Percentiles rank a stretch among this genome's conserved stretches.
These are phyloP conservation scores for Hylaea fasciaria DNA, from an alignment of 2,888 invertebrate genomes.

Conservation along the genomic window DNA sequence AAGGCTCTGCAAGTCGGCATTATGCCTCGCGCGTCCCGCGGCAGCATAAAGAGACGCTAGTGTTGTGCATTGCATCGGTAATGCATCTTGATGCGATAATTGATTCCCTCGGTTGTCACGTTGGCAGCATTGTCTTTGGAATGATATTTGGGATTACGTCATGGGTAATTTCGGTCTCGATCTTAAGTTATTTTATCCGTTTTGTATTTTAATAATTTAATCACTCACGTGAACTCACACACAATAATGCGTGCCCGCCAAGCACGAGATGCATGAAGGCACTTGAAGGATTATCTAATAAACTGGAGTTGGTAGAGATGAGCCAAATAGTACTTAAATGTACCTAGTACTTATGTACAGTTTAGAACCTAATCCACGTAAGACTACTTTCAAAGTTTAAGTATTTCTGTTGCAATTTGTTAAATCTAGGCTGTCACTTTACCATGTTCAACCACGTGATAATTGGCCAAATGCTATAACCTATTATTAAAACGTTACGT, in stretches of 20 bases:
- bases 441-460: too few species aligned
- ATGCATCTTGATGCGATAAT: conserved; percentile 39
- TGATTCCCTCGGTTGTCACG: conserved; percentile 36
- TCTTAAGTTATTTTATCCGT: neutral
- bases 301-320: too few species aligned
- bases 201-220: neutral
- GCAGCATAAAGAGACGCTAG: conserved; percentile 49
- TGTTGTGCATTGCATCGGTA: conserved; percentile 51
- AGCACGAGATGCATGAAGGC: conserved; percentile 1
- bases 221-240: neutral
- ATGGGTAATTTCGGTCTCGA: conserved; percentile 32
- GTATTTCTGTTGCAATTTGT: too few species aligned
- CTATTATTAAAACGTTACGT: conserved; percentile 20
- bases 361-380: too few species aligned
- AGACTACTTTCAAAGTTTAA: too few species aligned
- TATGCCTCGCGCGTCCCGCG: conserved; percentile 46
- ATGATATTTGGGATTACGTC: conserved; percentile 37
- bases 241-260: neutral
- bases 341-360: too few species aligned
- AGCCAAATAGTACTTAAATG: too few species aligned
- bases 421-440: too few species aligned
- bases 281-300: too few species aligned
- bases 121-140: conserved; percentile 37
- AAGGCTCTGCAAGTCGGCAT: conserved; percentile 17
- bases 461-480: too few species aligned